Base-by-base conservation (phyloP, 1,140 invertebrate species). In the Drosophila parvula region DNA sequence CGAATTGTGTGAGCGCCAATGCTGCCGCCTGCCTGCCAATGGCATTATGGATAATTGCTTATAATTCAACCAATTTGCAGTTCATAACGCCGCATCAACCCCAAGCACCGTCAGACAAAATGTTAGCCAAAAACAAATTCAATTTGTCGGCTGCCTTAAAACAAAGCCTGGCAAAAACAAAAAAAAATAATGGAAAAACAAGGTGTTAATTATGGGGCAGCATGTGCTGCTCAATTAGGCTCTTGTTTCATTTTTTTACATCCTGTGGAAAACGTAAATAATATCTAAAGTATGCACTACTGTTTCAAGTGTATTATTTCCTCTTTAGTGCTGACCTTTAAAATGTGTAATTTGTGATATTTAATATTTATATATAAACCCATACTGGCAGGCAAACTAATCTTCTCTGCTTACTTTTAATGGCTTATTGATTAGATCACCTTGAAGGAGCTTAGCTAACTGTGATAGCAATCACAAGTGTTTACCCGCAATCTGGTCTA, bases 61-160 rank as follows among this genome's bases (percentile, higher is more conserved):
- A 67, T 89, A 79, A 83, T 83, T 89, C 78, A 71, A 78, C 47
- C 67, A 83, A 88, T 88, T 86, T 89, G 67, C 79, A 86, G 79
- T 74, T 77, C 68, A 81, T 77, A 79, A 79, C 68, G 78, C 75
- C 41, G 63, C 63, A 71, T 56, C 47, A 71, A 53, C 50, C 47
- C 56, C n/a, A n/a, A 75, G 45, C 50, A 78, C 41, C 27, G 64
- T 14, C 60, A 55, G 38, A 74, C 74, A 78, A 70, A 78, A 67
- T 56, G 47, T 57, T 61, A 34, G 60, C 28, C 63, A 47, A 53
- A 55, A 53, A 55, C 59, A 57, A 88, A 79, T 57, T 76, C 56
- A 79, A 76, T 85, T 78, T 60, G 45, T 75, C 61, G 10, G 50
- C 27, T n/a, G 47, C n/a, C 53, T 57, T 7, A 16, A 36, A 36